These are phyloP conservation scores for Onychomys torridus DNA, from an alignment of 2,797 vertebrate species.

Conservation along the genomic window DNA sequence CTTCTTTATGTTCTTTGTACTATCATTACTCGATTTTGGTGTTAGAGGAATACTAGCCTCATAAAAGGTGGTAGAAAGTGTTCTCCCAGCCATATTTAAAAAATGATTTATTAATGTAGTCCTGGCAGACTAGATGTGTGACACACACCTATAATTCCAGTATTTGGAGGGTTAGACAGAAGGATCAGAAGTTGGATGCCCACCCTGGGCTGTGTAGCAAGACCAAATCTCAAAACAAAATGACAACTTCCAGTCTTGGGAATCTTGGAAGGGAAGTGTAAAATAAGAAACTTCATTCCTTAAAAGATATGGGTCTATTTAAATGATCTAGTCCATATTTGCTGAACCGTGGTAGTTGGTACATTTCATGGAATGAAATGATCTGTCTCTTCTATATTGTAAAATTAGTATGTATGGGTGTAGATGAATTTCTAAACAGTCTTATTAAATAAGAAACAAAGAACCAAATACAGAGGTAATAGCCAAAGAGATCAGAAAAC, in stretches of 20 bases:
- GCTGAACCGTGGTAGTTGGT: not conserved
- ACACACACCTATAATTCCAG: not conserved
- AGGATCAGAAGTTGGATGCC: not conserved
- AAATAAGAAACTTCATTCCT: constrained; percentile 8
- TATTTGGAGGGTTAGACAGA: not conserved
- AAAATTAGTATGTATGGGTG: not conserved
- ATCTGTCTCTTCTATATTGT: not conserved
- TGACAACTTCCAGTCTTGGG: not conserved
- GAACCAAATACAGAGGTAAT: too few species aligned
- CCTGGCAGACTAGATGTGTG: not conserved
- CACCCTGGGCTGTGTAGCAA: not conserved
- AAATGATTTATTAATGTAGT: not conserved
- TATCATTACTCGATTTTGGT: not conserved
- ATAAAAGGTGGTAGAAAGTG: not conserved
- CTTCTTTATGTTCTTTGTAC: not conserved
- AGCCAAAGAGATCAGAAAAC: too few species aligned
- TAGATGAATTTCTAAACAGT: too few species aligned
- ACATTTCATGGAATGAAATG: not conserved
- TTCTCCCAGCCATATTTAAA: not conserved
- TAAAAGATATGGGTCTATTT: not conserved
- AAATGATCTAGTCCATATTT: not conserved
- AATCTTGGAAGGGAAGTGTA: not conserved
- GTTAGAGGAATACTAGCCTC: not conserved
- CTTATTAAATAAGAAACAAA: too few species aligned
- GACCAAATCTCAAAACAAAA: not conserved